Evolutionary conservation across 2,113 vertebrate species (phyloP), one percentile per base, ranked within the genome.

Genomic region (Pygoscelis antarcticus): DNA sequence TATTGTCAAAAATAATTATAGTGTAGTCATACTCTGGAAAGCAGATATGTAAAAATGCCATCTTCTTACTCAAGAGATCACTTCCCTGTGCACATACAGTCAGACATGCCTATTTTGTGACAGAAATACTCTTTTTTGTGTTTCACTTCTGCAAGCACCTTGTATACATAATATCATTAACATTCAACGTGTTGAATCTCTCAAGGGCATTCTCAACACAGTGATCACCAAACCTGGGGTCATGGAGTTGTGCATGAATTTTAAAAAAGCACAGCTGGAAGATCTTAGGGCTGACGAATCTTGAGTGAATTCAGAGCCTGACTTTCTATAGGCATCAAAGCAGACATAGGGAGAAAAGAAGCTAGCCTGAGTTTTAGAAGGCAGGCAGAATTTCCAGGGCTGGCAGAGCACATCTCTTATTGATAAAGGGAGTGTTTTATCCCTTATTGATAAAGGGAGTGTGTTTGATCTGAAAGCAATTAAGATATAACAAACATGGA

Each of bases 1-100:
- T 64, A 64, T 79, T 80, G 62, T 83, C 57, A 88, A 76, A 95
- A 94, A 77, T 72, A 84, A 84, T 93, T 89, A 79, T 13, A 72
- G 22, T 54, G 49, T 64, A 76, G 70, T 69, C 44, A 44, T 65
- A n/a, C 18, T 72, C 75, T 77, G 55, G 58, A 92, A 93, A 88
- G n/a, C 12, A 76, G 58, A 54, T 79, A 51, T 32, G 40, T 68
- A 85, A 90, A 95, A 97, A 62, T 74, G 38, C 18, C 30, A 13
- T 82, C 57, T 52, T 89, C 49, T 94, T 79, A 46, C 30, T 85
- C 61, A 74, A 32, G 7, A 80, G 25, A 76, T 62, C 27, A 38
- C 36, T 82, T 52, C 15, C 34, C 16, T 51, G 17, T 61, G 40
- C 26, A 6, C 27, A 62, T 44, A 13, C 30, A 83, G 32, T 77